phyloP scores from a whole-genome alignment of 2,888 invertebrate genomes.

The Amphipyra berbera region DNA sequence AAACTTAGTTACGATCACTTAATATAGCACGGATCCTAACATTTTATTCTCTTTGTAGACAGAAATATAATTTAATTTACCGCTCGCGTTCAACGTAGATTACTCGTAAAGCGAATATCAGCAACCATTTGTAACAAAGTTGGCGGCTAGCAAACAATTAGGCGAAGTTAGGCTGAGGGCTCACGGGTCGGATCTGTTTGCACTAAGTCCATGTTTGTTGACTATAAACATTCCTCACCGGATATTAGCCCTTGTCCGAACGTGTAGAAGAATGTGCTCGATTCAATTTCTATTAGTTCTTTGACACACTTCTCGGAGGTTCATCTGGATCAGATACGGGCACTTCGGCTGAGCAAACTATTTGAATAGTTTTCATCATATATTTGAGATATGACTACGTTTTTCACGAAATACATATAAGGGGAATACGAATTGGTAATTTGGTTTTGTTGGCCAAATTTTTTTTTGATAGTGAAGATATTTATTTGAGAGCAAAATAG shows the following conservation, averaged over 20 bases:
- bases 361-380: constrained; percentile 17
- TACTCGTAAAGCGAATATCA: constrained; percentile 65
- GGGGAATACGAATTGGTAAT: too few species aligned
- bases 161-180: constrained; percentile 74
- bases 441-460: too few species aligned
- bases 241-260: constrained; percentile 86
- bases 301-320: constrained; percentile 51
- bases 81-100: constrained; percentile 52
- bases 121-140: constrained; percentile 74
- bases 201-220: constrained; percentile 79
- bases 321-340: constrained; percentile 48
- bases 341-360: constrained; percentile 16
- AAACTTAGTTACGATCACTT: constrained; percentile 25
- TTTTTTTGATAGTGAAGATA: too few species aligned
- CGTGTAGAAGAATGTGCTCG: constrained; percentile 74
- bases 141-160: constrained; percentile 77
- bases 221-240: constrained; percentile 81
- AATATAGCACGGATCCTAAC: constrained; percentile 8
- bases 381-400: background rate
- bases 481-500: too few species aligned
- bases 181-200: constrained; percentile 76
- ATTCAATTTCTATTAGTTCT: constrained; percentile 68
- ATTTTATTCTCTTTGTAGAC: constrained; percentile 45
- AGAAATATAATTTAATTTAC: constrained; percentile 53
- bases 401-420: too few species aligned